A percentile compares a stretch with the other conserved stretches of the same genome.
These are phyloP conservation scores for Melinaea marsaeus DNA, from an alignment of 2,888 invertebrate species.

Conservation along the genomic window DNA sequence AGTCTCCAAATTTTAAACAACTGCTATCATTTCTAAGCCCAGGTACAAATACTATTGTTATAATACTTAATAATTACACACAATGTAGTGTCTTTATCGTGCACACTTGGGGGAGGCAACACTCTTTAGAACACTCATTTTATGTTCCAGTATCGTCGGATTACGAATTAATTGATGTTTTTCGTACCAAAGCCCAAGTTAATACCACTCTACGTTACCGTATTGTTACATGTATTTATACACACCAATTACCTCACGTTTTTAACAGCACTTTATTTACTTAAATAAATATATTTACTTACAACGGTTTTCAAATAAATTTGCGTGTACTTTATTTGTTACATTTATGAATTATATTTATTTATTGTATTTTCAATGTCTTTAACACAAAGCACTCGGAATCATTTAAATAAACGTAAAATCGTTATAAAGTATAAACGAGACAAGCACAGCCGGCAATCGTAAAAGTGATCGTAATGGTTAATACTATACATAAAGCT, in stretches of 20 bases:
- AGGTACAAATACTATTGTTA: slow-evolving; percentile 53
- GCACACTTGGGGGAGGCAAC: slow-evolving; percentile 66
- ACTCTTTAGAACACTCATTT: slow-evolving; percentile 73
- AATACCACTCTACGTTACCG: slow-evolving; percentile 35
- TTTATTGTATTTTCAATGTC: no score
- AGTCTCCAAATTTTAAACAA: no score
- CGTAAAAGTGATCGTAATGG: slow-evolving; percentile 32
- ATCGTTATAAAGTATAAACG: slow-evolving; percentile 16
- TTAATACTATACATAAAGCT: slow-evolving; percentile 41
- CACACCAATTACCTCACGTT: slow-evolving; percentile 16
- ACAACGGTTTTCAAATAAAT: no score
- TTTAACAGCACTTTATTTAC: slow-evolving; percentile 4
- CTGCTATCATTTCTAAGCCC: background rate
- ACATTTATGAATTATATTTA: no score
- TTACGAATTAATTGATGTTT: slow-evolving; percentile 63
- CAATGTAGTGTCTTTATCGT: slow-evolving; percentile 62
- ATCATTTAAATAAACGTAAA: slow-evolving; percentile 20
- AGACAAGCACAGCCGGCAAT: slow-evolving; percentile 17
- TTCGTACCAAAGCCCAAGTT: slow-evolving; percentile 49
- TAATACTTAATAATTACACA: slow-evolving; percentile 52
- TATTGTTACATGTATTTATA: slow-evolving; percentile 21
- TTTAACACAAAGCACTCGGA: background rate
- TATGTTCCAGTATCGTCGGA: slow-evolving; percentile 64
- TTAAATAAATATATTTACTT: background rate
- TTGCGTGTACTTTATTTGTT: background rate